Base-by-base conservation (phyloP, 2,113 vertebrate species). In the Colossoma macropomum region DNA sequence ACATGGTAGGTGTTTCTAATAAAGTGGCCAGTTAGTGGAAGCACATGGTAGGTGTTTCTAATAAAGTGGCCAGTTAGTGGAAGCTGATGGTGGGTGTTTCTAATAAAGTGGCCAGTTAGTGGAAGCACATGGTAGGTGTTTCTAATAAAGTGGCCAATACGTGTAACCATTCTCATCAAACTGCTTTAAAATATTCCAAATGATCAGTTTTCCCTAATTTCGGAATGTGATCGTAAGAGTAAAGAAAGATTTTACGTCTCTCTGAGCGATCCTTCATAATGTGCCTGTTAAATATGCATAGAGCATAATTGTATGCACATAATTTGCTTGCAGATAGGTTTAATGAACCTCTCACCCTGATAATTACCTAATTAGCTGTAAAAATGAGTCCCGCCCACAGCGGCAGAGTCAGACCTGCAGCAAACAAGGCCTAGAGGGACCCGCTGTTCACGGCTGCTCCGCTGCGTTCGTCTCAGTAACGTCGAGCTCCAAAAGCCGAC, bases 281-380 rank as follows among this genome's bases (percentile, higher is more conserved):
- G 62, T 32, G 17, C 66, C 52, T 82, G 34, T 81, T 17, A n/a
- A 25, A 72, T 30, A 34, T 34, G 62, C 76, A 80, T 68, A 21
- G 65, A 6, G 65, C 16, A 19, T 68, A 28, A 81, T 77, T 54
- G 84, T 45, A 72, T 54, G 34, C 17, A 19, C 23, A 62, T 72
- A 56, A 65, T 81, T 65, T 28, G 65, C 15, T 75, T 54, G 27
- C 17, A 28, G 63, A 71, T 88, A 74, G 79, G 25, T 75, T 66
- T 79, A 63, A 88, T 84, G 19, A 73, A 63, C 21, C 73, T 77
- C 73, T 68, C 32, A 50, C 59, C 41, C 68, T 81, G 70, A 80
- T 87, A 84, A 87, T 72, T 54, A 19, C 48, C n/a, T 70, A 32
- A 23, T n/a, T 82, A 77, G 48, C 59, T 79, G 52, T 75, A 69